Percentiles rank a stretch among this genome's conserved stretches.
phyloP scores from a whole-genome alignment of 2,797 vertebrate species.

The Rhinogobio ventralis region DNA sequence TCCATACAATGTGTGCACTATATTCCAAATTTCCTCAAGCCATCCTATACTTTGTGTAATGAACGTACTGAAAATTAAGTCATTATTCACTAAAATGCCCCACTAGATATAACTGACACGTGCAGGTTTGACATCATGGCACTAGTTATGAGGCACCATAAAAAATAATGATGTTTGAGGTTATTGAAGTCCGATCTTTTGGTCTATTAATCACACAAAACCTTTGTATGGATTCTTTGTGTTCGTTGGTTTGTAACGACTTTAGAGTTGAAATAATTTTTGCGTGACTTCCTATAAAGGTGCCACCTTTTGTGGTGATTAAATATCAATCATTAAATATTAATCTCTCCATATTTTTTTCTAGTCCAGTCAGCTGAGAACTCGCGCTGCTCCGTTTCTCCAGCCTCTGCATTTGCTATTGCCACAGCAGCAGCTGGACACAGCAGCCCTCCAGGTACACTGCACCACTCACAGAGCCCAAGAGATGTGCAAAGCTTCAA shows the following conservation, averaged over 20 bases:
- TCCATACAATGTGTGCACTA: not conserved
- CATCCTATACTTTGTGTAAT: too few relatives aligned
- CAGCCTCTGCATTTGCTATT: slow-evolving; percentile 96
- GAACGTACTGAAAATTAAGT: not conserved
- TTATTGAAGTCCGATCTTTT: not conserved
- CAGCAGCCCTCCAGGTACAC: slow-evolving; percentile 87
- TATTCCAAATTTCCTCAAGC: not conserved
- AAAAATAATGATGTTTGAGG: not conserved
- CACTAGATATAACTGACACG: not conserved
- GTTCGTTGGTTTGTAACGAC: not conserved
- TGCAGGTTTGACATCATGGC: not conserved
- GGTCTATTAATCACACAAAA: not conserved
- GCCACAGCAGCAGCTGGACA: slow-evolving; percentile 96
- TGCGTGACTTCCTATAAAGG: not conserved
- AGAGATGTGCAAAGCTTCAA: not conserved
- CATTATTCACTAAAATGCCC: not conserved
- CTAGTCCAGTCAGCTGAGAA: slow-evolving; percentile 89
- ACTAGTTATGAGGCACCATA: not conserved
- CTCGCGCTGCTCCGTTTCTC: slow-evolving; percentile 90
- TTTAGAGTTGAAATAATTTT: not conserved
- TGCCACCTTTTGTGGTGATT: not conserved
- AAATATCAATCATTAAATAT: not conserved
- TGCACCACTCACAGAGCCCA: slow-evolving; percentile 6
- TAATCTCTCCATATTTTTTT: slow-evolving; percentile 39
- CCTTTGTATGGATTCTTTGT: not conserved